These are phyloP conservation scores for Malurus cyaneus DNA, from an alignment of 2,113 vertebrate species.

Conservation along the genomic window DNA sequence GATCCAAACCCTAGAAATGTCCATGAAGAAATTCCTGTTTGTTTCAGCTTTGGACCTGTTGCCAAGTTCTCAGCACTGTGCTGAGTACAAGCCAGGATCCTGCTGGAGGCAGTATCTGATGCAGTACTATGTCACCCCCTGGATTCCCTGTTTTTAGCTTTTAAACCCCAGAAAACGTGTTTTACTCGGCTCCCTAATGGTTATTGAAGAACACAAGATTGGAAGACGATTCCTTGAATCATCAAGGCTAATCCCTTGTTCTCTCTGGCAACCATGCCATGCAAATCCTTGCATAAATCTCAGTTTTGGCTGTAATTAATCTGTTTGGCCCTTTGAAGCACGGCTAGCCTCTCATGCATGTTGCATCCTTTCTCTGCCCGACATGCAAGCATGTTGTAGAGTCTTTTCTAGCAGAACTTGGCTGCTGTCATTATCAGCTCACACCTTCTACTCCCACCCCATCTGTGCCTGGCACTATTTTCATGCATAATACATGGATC, in stretches of 20 bases:
- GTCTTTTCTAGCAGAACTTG: slow-evolving; percentile 44
- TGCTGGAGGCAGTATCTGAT: not conserved
- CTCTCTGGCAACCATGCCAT: not conserved
- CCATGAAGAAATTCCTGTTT: slow-evolving; percentile 13
- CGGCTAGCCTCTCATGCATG: not conserved
- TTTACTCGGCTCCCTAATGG: not conserved
- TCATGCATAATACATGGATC: slow-evolving; percentile 63
- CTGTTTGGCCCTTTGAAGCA: slow-evolving; percentile 7
- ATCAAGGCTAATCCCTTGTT: not conserved
- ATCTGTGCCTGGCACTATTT: slow-evolving; percentile 60
- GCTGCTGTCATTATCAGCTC: slow-evolving; percentile 58
- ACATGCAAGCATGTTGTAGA: not conserved
- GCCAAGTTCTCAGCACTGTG: slow-evolving; percentile 10
- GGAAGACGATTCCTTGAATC: not conserved
- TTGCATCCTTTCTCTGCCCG: slow-evolving; percentile 7
- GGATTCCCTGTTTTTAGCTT: not conserved
- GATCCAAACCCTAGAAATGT: not conserved
- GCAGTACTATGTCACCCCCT: not conserved
- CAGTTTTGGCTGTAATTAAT: not conserved
- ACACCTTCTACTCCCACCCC: slow-evolving; percentile 64
- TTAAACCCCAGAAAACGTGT: not conserved
- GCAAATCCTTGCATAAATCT: not conserved
- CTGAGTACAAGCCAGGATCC: not conserved
- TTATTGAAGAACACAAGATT: not conserved
- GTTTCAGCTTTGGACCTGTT: slow-evolving; percentile 15